Conservation (phyloP, 1,140 invertebrate species). For the Dysdera silvatica region DNA sequence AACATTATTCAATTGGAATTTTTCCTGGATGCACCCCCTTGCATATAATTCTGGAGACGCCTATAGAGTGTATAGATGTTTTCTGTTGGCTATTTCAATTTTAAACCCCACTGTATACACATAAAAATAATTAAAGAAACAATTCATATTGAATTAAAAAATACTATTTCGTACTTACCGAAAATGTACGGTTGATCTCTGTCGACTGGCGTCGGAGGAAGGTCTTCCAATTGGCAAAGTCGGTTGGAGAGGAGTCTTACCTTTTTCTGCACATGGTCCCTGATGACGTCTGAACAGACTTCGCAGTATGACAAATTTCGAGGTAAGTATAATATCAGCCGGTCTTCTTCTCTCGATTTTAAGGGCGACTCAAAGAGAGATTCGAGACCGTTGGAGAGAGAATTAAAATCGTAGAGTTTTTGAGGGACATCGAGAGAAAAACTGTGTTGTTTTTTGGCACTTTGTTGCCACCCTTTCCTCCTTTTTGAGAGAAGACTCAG, state of each 20-base stretch:
- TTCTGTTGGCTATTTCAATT: no score
- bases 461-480: slow-evolving; percentile 15
- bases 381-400: slow-evolving; percentile 22
- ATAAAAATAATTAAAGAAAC: not conserved
- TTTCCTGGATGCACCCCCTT: no score
- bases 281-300: slow-evolving; percentile 28
- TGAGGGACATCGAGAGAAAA: slow-evolving; percentile 23
- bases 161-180: no score
- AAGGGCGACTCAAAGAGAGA: slow-evolving; percentile 13
- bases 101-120: no score
- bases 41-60: no score
- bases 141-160: not conserved
- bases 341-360: slow-evolving; percentile 21
- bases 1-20: no score
- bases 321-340: slow-evolving; percentile 23
- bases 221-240: slow-evolving; percentile 21
- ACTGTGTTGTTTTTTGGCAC: slow-evolving; percentile 21
- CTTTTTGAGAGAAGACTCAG: no score
- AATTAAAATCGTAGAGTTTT: slow-evolving; percentile 24
- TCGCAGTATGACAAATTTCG: slow-evolving; percentile 28
- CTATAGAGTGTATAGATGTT: no score
- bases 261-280: slow-evolving; percentile 27
- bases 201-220: slow-evolving; percentile 20
- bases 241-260: slow-evolving; percentile 19
- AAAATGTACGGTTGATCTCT: slow-evolving; percentile 14